Base-by-base conservation (phyloP, 2,113 vertebrate genomes). In the Notarius lentiginosus region DNA sequence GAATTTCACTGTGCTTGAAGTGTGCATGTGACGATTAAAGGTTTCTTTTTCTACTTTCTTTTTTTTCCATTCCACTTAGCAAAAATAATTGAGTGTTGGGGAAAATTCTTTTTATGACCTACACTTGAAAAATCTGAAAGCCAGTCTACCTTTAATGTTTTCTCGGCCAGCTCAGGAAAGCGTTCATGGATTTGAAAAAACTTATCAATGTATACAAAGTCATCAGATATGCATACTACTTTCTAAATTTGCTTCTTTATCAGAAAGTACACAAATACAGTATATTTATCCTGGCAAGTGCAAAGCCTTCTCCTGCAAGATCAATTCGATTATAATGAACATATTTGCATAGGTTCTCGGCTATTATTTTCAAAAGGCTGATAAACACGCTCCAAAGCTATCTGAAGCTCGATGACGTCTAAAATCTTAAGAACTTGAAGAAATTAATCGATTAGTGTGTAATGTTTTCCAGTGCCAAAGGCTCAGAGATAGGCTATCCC, bases 201-300 rank as follows among this genome's bases (percentile, higher is more conserved):
- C 55, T 24, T 76, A 84, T 73, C 17, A 6, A 2, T 65, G 84
- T 86, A 79, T 56, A 66, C 75, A 79, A 51, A 47, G 66, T 24
- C 53, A 56, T 72, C n/a, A 56, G 68, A 60, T 56, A 70, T 12
- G 12, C 11, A 2, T 53, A 55, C 49, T 24, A 84, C 20, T 84
- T 58, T 84, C 53, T 84, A 75, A 73, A 84, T 60, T 58, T 84
- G 53, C 30, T 60, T 60, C 20, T 60, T 58, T 84, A 84, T 84
- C 82, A 84, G 51, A 72, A 41, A 56, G 66, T 58, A 72, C 82
- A 75, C 68, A 60, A 75, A 75, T 56, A 41, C 41, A 41, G 2
- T 41, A 84, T 73, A 84, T 84, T 73, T 84, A 60, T 47, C 12
- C 47, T 75, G 20, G 83, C 66, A n/a, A 60, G 24, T 30, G 12